phyloP scores from a whole-genome alignment of 2,797 vertebrate genomes.

The Limnodromus scolopaceus region DNA sequence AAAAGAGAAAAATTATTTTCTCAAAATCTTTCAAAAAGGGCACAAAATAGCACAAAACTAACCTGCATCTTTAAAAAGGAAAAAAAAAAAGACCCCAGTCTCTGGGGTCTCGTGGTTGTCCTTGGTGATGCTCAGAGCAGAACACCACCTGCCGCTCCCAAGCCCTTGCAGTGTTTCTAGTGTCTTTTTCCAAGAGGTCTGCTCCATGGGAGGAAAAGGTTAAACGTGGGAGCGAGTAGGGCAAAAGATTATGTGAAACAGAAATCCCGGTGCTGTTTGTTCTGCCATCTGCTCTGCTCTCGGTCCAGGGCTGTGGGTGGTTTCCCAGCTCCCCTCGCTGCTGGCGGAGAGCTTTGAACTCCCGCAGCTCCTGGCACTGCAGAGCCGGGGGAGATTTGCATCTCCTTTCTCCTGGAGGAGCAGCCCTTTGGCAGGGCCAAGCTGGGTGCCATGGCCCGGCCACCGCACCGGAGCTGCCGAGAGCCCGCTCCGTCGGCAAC shows the following conservation, averaged over 20 bases:
- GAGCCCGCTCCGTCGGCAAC: background rate
- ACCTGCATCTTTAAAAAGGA: background rate
- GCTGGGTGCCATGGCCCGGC: background rate
- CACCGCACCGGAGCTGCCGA: background rate
- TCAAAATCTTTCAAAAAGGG: background rate
- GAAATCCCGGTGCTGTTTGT: conserved; percentile 13
- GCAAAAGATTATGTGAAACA: conserved; percentile 32
- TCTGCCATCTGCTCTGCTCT: conserved; percentile 47
- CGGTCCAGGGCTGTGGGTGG: background rate
- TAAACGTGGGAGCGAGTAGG: conserved; percentile 16
- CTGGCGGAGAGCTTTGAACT: background rate
- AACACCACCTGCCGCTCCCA: background rate
- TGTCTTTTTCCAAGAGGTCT: background rate
- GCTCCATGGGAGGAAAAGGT: conserved; percentile 37
- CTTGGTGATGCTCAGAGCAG: background rate
- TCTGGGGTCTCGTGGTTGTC: background rate
- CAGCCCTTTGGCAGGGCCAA: background rate
- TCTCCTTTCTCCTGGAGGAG: background rate
- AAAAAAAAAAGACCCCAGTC: background rate
- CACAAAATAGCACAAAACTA: background rate
- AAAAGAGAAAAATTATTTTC: background rate
- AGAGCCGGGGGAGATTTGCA: rapidly evolving
- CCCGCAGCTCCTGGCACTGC: background rate
- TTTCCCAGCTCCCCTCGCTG: background rate
- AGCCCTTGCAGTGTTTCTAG: background rate